These are phyloP conservation scores for Leucoma salicis DNA, from an alignment of 2,888 invertebrate species.

Conservation along the genomic window DNA sequence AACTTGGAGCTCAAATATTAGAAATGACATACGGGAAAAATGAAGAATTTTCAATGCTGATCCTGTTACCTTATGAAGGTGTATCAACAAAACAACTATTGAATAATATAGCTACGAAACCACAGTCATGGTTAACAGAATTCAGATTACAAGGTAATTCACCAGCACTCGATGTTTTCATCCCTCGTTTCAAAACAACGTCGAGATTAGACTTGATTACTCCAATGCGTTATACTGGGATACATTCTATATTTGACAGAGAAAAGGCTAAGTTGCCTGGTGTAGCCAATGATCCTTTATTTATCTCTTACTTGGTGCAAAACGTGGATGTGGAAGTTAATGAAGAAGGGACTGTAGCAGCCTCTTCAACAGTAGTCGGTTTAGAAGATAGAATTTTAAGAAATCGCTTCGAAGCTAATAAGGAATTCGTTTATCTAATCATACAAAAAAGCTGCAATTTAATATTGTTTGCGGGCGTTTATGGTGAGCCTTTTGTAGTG, in stretches of 20 bases:
- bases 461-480: conserved; percentile 84
- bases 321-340: conserved; percentile 87
- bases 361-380: conserved; percentile 81
- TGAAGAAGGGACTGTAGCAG: conserved; percentile 88
- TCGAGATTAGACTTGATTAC: conserved; percentile 72
- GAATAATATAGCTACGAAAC: conserved; percentile 68
- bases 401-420: conserved; percentile 84
- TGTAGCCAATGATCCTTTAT: conserved; percentile 80
- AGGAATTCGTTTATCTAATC: conserved; percentile 86
- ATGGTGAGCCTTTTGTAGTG: conserved; percentile 52
- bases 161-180: conserved; percentile 79
- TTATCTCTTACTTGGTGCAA: conserved; percentile 84
- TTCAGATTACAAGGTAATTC: conserved; percentile 63
- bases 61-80: conserved; percentile 84
- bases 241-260: conserved; percentile 84
- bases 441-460: conserved; percentile 82
- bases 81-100: conserved; percentile 73
- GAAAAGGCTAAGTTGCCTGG: conserved; percentile 81
- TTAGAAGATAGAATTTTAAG: conserved; percentile 68
- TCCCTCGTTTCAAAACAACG: conserved; percentile 83
- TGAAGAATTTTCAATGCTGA: conserved; percentile 84
- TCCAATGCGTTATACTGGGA: conserved; percentile 80
- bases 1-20: conserved; percentile 83
- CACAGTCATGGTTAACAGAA: conserved; percentile 75
- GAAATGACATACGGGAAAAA: conserved; percentile 86